Evolutionary conservation across 2,888 invertebrate genomes (phyloP), one percentile per base, ranked within the genome.

Genomic region (Xanthostigma xanthostigma): DNA sequence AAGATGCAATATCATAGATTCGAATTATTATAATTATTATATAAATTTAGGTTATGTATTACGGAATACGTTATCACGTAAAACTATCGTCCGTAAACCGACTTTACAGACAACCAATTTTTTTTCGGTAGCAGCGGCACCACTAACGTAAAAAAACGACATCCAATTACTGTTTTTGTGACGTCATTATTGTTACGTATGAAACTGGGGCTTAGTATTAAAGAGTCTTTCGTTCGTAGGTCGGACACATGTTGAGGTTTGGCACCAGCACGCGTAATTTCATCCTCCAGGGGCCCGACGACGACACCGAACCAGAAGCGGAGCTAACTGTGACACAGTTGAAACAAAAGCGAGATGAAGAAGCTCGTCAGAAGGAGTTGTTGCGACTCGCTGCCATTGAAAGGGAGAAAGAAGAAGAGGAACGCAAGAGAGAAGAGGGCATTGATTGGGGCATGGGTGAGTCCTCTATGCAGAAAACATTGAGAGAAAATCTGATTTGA

Each of bases 371-470:
- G 39, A 51, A 63, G 52, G 59, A 65, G 56, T 67, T 74, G 2
- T 62, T 64, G 49, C 67, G 71, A 64, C 68, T 71, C 59, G 58
- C 69, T 48, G 67, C 71, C 38, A 58, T 67, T 54, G 69, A 74
- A 55, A 69, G 68, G 53, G 69, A 68, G 63, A 58, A 64, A 64
- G 65, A 72, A 56, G 67, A 72, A 64, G 72, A 73, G 57, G 70
- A 73, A 56, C 69, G 63, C 51, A 70, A 71, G 46, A 70, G 70
- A 49, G 78, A 78, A 36, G 78, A 79, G 53, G 93, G 93, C 4
- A 82, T 93, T 53, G 81, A 82, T 62, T 96, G 96, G 96, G 96
- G 96, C 56, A 88, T 96, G 83, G 81, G 86, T 78, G 60, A 63
- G 68, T 58, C 9, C 11, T 17, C 3, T 6, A 6, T 17, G 17